phyloP scores from a whole-genome alignment of 2,797 vertebrate genomes.

The Gymnothorax reevesii region DNA sequence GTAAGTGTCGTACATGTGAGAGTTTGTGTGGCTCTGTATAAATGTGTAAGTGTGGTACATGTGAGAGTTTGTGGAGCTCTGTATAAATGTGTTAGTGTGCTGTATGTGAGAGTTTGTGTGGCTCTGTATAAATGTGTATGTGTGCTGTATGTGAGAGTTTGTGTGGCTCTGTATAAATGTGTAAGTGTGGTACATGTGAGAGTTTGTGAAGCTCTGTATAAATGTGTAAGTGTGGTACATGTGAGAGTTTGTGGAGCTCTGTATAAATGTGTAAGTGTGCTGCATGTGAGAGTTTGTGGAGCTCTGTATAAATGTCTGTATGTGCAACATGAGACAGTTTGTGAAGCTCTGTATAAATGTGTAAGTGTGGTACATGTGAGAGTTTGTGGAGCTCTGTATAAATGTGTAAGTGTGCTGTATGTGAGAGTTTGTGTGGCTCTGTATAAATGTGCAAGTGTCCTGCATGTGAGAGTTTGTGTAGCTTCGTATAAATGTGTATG shows the following conservation, averaged over 20 bases:
- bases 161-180: neutral
- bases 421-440: neutral
- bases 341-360: too few species aligned
- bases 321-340: too few species aligned
- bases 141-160: too few species aligned
- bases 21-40: neutral
- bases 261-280: neutral
- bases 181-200: neutral
- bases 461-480: neutral
- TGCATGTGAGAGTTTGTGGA: neutral
- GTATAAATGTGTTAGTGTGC: neutral
- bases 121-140: neutral
- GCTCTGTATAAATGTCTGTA: too few species aligned
- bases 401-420: neutral
- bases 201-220: too few species aligned
- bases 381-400: neutral
- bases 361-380: neutral
- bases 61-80: too few species aligned
- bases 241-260: too few species aligned
- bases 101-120: neutral
- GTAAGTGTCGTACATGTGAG: neutral
- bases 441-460: neutral
- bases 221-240: neutral
- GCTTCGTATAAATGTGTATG: neutral
- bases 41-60: neutral